phyloP scores from a whole-genome alignment of 2,888 invertebrate genomes.

The Scaptomyza polygonia region DNA sequence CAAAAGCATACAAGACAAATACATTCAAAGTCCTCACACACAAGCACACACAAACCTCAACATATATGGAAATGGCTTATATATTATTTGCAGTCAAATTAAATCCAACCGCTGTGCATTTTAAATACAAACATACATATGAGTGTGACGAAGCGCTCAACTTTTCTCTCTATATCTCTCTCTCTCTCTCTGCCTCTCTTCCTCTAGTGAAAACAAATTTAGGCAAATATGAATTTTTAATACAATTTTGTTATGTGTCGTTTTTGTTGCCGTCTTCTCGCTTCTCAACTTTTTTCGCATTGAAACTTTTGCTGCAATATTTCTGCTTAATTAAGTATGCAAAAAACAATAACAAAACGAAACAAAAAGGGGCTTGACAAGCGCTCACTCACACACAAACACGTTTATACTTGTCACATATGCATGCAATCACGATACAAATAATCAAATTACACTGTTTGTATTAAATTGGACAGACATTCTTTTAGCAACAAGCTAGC shows the following conservation, averaged over 20 bases:
- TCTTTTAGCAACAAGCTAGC: background rate
- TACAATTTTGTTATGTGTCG: constrained; percentile 56
- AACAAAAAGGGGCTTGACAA: constrained; percentile 27
- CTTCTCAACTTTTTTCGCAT: constrained; percentile 53
- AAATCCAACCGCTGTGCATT: constrained; percentile 73
- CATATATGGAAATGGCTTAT: constrained; percentile 44
- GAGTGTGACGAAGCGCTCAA: constrained; percentile 29
- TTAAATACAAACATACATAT: constrained; percentile 39
- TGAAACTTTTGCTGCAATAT: constrained; percentile 60
- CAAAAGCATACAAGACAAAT: constrained; percentile 65
- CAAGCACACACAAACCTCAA: constrained; percentile 17
- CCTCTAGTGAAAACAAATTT: constrained; percentile 61
- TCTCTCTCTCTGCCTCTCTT: background rate
- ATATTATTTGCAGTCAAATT: constrained; percentile 79
- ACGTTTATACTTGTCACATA: constrained; percentile 1
- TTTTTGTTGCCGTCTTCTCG: constrained; percentile 34
- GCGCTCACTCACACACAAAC: background rate
- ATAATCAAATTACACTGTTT: constrained; percentile 65
- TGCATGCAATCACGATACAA: constrained; percentile 37
- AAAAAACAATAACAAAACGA: background rate
- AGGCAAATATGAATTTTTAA: constrained; percentile 78
- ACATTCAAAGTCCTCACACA: constrained; percentile 28
- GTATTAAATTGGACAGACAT: constrained; percentile 53
- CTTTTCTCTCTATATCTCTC: background rate
- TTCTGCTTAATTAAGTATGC: constrained; percentile 76